Evolutionary conservation across 2,113 vertebrate species (phyloP).

Genomic region (Butastur rufipennis): DNA sequence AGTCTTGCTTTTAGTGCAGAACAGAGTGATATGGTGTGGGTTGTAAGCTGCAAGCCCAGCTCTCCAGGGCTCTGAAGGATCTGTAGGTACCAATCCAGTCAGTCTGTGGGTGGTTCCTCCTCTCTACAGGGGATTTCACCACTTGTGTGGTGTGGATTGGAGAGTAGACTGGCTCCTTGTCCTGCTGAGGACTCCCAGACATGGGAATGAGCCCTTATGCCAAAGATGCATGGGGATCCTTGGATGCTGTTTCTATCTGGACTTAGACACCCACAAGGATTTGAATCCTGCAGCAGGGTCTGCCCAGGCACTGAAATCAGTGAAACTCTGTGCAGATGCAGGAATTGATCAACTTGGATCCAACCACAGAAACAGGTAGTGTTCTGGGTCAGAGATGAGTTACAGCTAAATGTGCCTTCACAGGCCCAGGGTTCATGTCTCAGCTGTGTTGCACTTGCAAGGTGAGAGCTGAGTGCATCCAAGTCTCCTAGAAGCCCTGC

Average conservation of each 20-base stretch:
- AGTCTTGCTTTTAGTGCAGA: neutral
- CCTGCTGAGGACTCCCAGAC: neutral
- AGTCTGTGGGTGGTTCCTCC: neutral
- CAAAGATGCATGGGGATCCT: neutral
- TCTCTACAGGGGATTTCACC: neutral
- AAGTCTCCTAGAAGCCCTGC: neutral
- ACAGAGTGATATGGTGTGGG: fast-evolving
- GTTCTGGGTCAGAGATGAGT: neutral
- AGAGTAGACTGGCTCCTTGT: neutral
- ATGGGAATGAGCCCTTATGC: neutral
- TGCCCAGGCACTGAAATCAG: neutral
- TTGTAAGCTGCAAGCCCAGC: neutral
- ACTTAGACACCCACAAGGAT: neutral
- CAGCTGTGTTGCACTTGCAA: neutral
- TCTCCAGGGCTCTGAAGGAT: neutral
- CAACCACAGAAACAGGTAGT: neutral
- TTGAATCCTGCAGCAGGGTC: neutral
- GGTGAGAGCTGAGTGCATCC: neutral
- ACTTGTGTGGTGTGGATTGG: neutral
- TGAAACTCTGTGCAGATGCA: neutral
- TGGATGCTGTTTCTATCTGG: neutral
- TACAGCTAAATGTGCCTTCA: neutral
- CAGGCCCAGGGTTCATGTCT: neutral
- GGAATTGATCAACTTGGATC: neutral
- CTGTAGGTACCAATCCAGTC: neutral